A percentile compares a stretch with the other conserved stretches of the same genome.
Conservation (phyloP, 2,113 vertebrate species). For the Lasiurus cinereus region DNA sequence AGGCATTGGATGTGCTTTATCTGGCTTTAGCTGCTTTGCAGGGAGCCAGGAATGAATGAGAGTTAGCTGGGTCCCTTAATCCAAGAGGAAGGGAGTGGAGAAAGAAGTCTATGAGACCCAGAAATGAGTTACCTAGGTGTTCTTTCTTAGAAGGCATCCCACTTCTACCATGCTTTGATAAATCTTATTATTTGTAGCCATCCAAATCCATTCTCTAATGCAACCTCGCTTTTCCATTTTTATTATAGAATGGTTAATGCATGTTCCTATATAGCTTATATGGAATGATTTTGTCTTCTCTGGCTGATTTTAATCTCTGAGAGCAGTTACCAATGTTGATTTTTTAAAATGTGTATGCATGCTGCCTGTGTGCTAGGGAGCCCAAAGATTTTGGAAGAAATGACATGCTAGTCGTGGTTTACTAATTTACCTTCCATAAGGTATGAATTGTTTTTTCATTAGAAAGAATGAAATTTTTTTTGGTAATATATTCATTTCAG, state of each 20-base stretch:
- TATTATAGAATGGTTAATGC: conserved; percentile 26
- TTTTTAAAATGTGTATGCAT: conserved; percentile 24
- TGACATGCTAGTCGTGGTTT: conserved; percentile 1
- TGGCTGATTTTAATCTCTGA: neutral
- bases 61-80: conserved; percentile 1
- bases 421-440: conserved; percentile 23
- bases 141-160: conserved; percentile 6
- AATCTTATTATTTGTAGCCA: conserved; percentile 3
- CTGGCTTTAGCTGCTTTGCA: conserved; percentile 48
- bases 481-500: neutral
- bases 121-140: neutral
- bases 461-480: neutral
- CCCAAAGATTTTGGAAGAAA: conserved; percentile 48
- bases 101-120: neutral
- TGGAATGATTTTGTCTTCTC: conserved; percentile 47
- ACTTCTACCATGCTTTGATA: conserved; percentile 42
- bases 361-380: conserved; percentile 5
- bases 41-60: neutral
- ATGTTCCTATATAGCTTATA: conserved; percentile 34
- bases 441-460: conserved; percentile 25
- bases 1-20: conserved; percentile 19
- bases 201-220: conserved; percentile 58
- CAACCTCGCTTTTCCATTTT: conserved; percentile 4
- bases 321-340: conserved; percentile 31
- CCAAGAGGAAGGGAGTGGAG: neutral